Evolutionary conservation across 2,113 vertebrate species (phyloP), one percentile per base, ranked within the genome.

Genomic region (Candoia aspera): DNA sequence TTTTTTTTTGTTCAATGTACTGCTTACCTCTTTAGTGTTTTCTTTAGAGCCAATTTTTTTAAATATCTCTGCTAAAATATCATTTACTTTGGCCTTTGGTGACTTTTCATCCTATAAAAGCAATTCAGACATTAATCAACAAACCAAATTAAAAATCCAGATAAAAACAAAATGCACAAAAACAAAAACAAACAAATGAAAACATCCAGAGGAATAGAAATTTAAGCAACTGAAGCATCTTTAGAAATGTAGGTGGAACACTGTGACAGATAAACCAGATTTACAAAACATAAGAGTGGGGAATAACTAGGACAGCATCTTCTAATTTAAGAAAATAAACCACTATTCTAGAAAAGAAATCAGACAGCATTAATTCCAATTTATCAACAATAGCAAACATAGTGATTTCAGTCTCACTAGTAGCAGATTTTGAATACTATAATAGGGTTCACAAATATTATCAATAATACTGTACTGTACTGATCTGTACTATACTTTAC

Each of bases 1-100:
- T 9, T 37, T 19, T 68, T 33, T 73, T 73, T 33, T 17, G 6
- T 37, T 79, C 73, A 42, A 79, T 8, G 17, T 17, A 79, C 33
- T 97, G 97, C 90, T 89, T 89, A 98, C 99, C 98, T 99, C 99
- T 95, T 99, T 99, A 19, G 99, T 99, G 94, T 99, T 99, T 95
- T 99, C 99, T 97, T 99, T 99, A 92, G 99, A 99, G 59, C 99
- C 99, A 86, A 99, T 99, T 97, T 99, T 99, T 97, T 99, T 99
- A 96, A 99, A 99, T 96, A 99, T 99, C 95, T 99, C 99, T 58
- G 99, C 98, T 95, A 99, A 98, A 95, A 99, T 98, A 95, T 99
- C 99, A 8, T 98, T 99, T 92, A 99, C 99, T 97, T 99, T 99
- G 26, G 98, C 98, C 96, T 99, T 99, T 0, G 98, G 98, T 97